Evolutionary conservation across 2,797 vertebrate genomes (phyloP).

Genomic region (Craterocephalus amniculus): DNA sequence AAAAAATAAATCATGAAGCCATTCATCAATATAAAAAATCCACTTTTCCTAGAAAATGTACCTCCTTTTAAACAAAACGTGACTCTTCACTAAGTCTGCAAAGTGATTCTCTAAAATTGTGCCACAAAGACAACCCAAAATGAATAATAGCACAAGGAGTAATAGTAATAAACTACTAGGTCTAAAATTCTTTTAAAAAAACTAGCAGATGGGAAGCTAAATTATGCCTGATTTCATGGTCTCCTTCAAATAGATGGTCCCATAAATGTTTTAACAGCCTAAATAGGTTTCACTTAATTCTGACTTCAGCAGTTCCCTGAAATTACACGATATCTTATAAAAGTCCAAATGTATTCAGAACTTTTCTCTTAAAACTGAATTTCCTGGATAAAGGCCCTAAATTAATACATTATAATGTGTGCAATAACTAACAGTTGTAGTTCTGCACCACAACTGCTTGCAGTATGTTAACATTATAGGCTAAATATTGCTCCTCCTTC

Average conservation of each 20-base stretch:
- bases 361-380: too few species aligned
- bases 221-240: too few species aligned
- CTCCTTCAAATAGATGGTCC: neutral
- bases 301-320: neutral
- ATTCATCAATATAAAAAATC: neutral
- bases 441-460: neutral
- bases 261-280: neutral
- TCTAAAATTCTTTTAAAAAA: neutral
- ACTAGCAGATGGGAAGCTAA: neutral
- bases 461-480: neutral
- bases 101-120: slow-evolving; percentile 7
- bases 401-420: neutral
- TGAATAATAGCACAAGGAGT: neutral
- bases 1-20: slow-evolving; percentile 25
- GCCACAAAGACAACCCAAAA: slow-evolving; percentile 20
- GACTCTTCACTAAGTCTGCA: slow-evolving; percentile 13
- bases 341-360: neutral
- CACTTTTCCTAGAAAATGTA: neutral
- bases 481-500: neutral
- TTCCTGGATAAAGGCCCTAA: too few species aligned
- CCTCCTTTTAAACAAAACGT: neutral
- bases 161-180: neutral
- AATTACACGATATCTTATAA: neutral
- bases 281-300: neutral
- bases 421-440: neutral